These are phyloP conservation scores for Dasysyrphus albostriatus DNA, from an alignment of 2,888 invertebrate species.

Conservation along the genomic window DNA sequence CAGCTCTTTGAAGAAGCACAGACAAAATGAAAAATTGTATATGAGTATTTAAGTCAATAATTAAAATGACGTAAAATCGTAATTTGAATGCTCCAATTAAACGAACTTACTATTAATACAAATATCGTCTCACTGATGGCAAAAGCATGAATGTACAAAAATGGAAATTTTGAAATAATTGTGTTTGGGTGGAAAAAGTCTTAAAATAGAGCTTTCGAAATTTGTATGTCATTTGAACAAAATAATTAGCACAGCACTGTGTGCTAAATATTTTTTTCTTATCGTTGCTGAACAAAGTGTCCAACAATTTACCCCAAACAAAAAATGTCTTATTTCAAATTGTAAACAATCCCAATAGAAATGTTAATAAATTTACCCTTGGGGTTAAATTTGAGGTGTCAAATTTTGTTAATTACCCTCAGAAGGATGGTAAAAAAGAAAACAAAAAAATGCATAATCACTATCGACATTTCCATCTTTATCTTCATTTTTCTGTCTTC, in stretches of 20 bases:
- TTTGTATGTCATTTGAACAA: neutral
- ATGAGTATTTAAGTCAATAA: too few relatives aligned
- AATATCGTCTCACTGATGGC: too few relatives aligned
- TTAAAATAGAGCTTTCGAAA: too few relatives aligned
- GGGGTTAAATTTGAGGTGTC: constrained; percentile 15
- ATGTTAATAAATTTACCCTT: constrained; percentile 4
- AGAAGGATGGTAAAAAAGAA: neutral
- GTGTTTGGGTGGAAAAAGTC: too few relatives aligned
- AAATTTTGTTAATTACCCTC: constrained; percentile 31
- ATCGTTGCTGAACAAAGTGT: neutral
- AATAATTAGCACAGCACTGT: neutral
- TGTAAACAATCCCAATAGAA: constrained; percentile 14
- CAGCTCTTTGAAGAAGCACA: too few relatives aligned
- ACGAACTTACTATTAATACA: too few relatives aligned
- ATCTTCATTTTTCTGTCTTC: neutral
- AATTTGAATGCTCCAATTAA: too few relatives aligned
- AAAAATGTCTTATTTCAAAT: constrained; percentile 8
- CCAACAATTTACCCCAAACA: neutral
- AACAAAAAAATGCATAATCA: constrained; percentile 7
- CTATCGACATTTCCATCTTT: constrained; percentile 8
- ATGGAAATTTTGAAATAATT: too few relatives aligned
- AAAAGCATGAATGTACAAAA: too few relatives aligned
- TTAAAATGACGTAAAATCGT: too few relatives aligned
- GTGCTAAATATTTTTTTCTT: neutral
- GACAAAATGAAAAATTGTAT: too few relatives aligned